These are phyloP conservation scores for Coelinius sp. DNA, from an alignment of 2,888 invertebrate genomes.

Conservation along the genomic window DNA sequence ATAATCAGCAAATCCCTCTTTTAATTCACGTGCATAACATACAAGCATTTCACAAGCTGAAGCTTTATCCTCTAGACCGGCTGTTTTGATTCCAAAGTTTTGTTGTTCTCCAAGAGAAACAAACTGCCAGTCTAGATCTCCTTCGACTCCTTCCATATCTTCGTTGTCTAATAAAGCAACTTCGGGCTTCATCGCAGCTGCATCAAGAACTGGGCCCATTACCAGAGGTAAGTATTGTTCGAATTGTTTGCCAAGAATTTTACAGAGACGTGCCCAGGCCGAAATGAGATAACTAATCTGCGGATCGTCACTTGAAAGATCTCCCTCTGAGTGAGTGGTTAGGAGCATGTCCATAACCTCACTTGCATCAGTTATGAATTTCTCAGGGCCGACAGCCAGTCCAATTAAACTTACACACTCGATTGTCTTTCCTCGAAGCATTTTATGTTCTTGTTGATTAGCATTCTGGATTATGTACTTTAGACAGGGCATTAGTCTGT, in stretches of 20 bases:
- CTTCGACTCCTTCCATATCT: conserved; percentile 86
- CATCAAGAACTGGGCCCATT: conserved; percentile 94
- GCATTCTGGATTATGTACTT: conserved; percentile 98
- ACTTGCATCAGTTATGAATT: conserved; percentile 91
- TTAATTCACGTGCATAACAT: conserved; percentile 93
- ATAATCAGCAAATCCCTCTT: conserved; percentile 81
- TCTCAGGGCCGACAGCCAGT: conserved; percentile 84
- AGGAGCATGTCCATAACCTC: conserved; percentile 96
- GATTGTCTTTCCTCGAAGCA: conserved; percentile 97
- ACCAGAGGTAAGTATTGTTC: conserved; percentile 93
- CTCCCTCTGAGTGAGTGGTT: conserved; percentile 89
- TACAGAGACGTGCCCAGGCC: conserved; percentile 99
- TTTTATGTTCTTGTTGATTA: conserved; percentile 86
- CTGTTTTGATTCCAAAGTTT: conserved; percentile 94
- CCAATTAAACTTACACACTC: conserved; percentile 99
- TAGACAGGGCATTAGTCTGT: conserved; percentile 90
- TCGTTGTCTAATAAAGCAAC: conserved; percentile 91
- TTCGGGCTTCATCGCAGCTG: conserved; percentile 94
- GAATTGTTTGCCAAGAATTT: conserved; percentile 89
- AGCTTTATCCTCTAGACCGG: conserved; percentile 94
- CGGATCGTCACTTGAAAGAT: conserved; percentile 94
- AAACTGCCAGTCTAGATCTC: conserved; percentile 94
- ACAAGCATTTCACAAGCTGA: conserved; percentile 97
- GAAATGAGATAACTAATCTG: conserved; percentile 98
- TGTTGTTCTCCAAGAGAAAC: conserved; percentile 94